These are phyloP conservation scores for Drosophila mulleri DNA, from an alignment of 2,888 invertebrate species.

Conservation along the genomic window DNA sequence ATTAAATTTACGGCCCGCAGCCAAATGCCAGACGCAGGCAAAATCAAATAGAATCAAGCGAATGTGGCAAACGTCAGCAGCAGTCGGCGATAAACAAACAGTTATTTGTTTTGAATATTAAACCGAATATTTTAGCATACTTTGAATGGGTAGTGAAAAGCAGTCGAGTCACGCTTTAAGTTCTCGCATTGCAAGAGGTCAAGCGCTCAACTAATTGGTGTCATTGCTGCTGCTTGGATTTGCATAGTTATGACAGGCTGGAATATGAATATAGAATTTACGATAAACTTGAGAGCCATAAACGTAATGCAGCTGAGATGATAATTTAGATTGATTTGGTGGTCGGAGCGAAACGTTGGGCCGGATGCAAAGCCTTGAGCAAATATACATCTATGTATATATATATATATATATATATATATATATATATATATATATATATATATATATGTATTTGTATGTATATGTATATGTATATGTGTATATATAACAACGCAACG, in stretches of 20 bases:
- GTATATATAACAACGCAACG: constrained; percentile 57
- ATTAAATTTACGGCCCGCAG: constrained; percentile 63
- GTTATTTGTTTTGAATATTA: constrained; percentile 4
- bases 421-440: too few relatives aligned
- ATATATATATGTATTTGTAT: constrained; percentile 35
- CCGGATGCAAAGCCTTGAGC: constrained; percentile 64
- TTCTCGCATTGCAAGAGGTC: neutral
- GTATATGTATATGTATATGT: constrained; percentile 61
- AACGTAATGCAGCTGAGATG: constrained; percentile 25
- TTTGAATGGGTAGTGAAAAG: too few relatives aligned
- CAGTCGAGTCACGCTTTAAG: neutral
- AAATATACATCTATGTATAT: constrained; percentile 61
- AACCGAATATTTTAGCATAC: neutral
- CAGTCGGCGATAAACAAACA: neutral
- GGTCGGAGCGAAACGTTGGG: constrained; percentile 29
- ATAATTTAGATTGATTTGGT: constrained; percentile 33
- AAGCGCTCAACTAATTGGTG: neutral
- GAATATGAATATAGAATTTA: constrained; percentile 1
- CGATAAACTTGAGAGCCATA: constrained; percentile 4
- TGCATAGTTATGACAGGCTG: neutral
- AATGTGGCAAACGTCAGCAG: constrained; percentile 12
- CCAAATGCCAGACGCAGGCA: constrained; percentile 60
- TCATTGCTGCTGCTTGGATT: neutral
- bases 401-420: constrained; percentile 58
- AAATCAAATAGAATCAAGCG: constrained; percentile 26